These are phyloP conservation scores for Diadema setosum DNA, from an alignment of 35 echinoderm and acorn worm genomes.

Conservation along the genomic window DNA sequence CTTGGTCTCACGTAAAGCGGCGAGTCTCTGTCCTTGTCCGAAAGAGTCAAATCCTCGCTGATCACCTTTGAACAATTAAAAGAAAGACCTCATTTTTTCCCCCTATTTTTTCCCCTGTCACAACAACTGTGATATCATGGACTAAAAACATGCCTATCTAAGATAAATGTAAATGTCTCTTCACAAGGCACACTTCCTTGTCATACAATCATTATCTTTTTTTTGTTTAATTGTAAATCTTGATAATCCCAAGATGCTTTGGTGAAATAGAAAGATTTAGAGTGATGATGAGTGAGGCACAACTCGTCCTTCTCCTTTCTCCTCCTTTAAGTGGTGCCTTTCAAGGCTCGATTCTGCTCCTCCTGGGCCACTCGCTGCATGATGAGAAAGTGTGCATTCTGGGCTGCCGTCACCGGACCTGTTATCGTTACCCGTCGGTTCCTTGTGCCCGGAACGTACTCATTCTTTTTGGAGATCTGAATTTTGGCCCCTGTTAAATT, in stretches of 20 bases:
- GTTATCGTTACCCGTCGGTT: conserved; percentile 98
- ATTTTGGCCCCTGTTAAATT: conserved; percentile 93
- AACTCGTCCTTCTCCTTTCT: not conserved
- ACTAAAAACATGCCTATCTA: conserved; percentile 1
- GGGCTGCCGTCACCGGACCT: conserved; percentile 75
- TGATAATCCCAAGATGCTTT: conserved; percentile 32
- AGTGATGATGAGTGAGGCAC: not conserved
- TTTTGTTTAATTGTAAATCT: conserved; percentile 7
- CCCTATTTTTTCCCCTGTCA: not conserved
- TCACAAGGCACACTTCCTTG: conserved; percentile 42
- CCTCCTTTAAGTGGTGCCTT: conserved; percentile 84
- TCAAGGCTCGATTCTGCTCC: conserved; percentile 96
- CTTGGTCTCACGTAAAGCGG: not conserved
- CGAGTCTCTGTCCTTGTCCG: not conserved
- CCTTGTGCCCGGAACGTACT: conserved; percentile 95
- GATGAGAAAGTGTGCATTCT: conserved; percentile 93
- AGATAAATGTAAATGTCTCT: conserved; percentile 7
- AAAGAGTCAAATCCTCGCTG: not conserved
- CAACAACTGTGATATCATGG: not conserved
- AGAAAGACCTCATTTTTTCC: conserved; percentile 6
- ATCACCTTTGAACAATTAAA: not conserved
- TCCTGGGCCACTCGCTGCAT: conserved; percentile 90
- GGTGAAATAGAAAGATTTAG: conserved; percentile 19
- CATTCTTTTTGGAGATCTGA: conserved; percentile 98
- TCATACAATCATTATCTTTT: conserved; percentile 8